phyloP scores from a whole-genome alignment of 2,888 invertebrate genomes.

The Lepidochrysops patricia region DNA sequence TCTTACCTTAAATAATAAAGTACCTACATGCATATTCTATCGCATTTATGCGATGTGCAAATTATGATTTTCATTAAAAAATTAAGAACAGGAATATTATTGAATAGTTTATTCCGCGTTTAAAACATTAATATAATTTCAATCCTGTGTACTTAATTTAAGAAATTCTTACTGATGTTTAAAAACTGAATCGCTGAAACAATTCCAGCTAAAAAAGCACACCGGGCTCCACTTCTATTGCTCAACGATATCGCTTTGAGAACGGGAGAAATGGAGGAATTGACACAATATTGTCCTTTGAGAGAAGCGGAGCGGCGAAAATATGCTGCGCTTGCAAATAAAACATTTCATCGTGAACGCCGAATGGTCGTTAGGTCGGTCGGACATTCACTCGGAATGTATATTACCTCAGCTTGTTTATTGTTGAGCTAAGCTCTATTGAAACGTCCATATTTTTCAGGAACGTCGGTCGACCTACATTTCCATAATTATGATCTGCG shows the following conservation, averaged over 20 bases:
- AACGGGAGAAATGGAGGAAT: conserved; percentile 45
- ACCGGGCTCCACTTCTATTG: conserved; percentile 27
- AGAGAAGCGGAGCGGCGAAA: conserved; percentile 15
- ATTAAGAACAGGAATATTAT: too few species aligned
- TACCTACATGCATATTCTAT: too few species aligned
- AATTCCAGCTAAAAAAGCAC: not conserved
- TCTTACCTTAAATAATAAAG: too few species aligned
- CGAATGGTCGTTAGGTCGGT: conserved; percentile 13
- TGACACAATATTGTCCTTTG: conserved; percentile 51
- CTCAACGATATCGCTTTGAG: conserved; percentile 45
- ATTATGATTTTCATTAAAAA: too few species aligned
- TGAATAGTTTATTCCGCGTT: too few species aligned
- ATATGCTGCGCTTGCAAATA: conserved; percentile 14
- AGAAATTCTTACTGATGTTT: conserved; percentile 25
- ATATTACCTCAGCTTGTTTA: conserved; percentile 15
- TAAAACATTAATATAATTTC: too few species aligned
- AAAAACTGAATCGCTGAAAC: conserved; percentile 44
- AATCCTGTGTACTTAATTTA: not conserved
- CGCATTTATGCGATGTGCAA: too few species aligned
- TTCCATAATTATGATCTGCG: not conserved
- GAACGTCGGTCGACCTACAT: not conserved
- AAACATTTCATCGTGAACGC: conserved; percentile 11
- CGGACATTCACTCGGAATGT: conserved; percentile 6
- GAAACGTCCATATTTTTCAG: conserved; percentile 8
- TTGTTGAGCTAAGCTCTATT: conserved; percentile 11